These are phyloP conservation scores for Lithophane socia DNA, from an alignment of 2,888 invertebrate genomes.

Conservation along the genomic window DNA sequence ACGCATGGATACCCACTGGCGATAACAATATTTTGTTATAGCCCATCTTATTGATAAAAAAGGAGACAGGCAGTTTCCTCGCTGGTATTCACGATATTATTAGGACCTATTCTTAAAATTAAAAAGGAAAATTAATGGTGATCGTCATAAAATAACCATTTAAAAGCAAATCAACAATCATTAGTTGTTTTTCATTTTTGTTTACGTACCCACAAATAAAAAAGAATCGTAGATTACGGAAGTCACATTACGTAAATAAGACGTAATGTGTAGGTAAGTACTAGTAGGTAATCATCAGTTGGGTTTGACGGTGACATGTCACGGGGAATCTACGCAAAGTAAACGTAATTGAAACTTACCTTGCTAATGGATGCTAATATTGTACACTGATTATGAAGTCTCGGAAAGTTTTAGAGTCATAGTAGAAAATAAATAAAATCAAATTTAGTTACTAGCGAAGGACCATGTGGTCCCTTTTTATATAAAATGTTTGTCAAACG, in stretches of 20 bases:
- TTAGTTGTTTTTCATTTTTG: slow-evolving; percentile 11
- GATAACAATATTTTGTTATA: slow-evolving; percentile 20
- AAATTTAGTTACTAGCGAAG: neutral
- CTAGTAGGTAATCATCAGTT: neutral
- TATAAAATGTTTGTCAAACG: no score
- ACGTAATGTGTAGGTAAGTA: neutral
- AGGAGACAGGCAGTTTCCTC: neutral
- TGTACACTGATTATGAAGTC: neutral
- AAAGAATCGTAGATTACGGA: neutral
- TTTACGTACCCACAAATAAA: neutral
- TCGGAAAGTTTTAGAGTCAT: neutral
- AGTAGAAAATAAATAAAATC: neutral
- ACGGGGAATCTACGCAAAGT: neutral
- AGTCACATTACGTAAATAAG: slow-evolving; percentile 22
- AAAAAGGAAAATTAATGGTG: neutral
- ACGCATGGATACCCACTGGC: neutral
- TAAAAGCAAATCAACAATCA: slow-evolving; percentile 3
- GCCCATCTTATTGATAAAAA: slow-evolving; percentile 4
- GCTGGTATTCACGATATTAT: neutral
- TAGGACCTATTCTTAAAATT: slow-evolving; percentile 1
- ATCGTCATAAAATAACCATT: neutral
- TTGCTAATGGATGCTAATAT: neutral
- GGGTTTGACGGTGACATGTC: slow-evolving; percentile 12
- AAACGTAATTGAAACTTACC: slow-evolving; percentile 32
- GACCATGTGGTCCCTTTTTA: neutral